Conservation (phyloP, 2,113 vertebrate genomes). For the Sterrhoptilus dennistouni region DNA sequence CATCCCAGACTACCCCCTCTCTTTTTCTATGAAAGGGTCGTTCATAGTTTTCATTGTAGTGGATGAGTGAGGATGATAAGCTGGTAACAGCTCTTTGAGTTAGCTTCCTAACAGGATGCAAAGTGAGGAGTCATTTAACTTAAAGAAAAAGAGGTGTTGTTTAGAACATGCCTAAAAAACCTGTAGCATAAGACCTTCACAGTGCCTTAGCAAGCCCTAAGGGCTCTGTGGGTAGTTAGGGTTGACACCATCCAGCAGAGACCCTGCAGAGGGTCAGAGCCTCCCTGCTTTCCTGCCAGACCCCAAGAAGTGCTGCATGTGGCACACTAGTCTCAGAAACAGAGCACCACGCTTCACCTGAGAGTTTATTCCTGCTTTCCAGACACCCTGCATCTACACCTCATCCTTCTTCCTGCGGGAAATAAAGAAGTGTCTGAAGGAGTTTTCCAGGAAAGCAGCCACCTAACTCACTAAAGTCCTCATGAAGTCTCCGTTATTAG, state of each 20-base stretch:
- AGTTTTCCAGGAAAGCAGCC: background rate
- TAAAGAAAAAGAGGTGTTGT: background rate
- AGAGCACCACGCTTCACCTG: accelerated
- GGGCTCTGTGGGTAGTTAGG: accelerated
- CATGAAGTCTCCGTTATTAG: background rate
- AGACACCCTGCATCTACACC: no score
- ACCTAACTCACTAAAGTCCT: background rate
- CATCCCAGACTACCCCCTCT: background rate
- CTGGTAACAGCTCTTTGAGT: background rate
- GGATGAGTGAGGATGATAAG: background rate
- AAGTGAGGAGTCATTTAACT: background rate
- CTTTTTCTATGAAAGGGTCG: background rate
- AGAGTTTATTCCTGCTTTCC: background rate
- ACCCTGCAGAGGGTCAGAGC: background rate
- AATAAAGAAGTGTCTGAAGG: background rate
- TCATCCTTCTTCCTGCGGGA: background rate
- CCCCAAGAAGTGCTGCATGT: accelerated
- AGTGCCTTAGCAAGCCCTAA: background rate
- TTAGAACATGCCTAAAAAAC: background rate
- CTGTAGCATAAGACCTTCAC: background rate
- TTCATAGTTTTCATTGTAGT: background rate
- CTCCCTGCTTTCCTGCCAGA: background rate
- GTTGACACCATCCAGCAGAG: background rate
- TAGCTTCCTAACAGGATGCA: background rate
- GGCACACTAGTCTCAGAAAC: background rate